phyloP scores from a whole-genome alignment of 2,888 invertebrate species.

The Dromius quadrimaculatus region DNA sequence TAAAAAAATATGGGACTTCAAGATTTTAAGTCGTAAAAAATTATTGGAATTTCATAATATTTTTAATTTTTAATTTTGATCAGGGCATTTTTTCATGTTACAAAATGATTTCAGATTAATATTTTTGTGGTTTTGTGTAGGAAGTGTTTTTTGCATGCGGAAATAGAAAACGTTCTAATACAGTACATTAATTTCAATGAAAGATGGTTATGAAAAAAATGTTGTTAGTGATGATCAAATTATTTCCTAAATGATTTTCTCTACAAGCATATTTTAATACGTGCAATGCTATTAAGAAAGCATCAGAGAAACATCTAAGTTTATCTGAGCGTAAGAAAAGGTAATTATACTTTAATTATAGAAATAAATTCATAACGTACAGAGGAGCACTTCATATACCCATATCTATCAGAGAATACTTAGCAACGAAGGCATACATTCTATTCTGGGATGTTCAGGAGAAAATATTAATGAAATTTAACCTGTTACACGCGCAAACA shows the following conservation, averaged over 20 bases:
- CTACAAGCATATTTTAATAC: not conserved
- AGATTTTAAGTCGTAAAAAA: too few relatives aligned
- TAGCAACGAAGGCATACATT: conserved; percentile 7
- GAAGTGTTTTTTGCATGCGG: too few relatives aligned
- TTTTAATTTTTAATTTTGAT: too few relatives aligned
- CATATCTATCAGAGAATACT: not conserved
- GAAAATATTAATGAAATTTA: conserved; percentile 37
- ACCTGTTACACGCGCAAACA: conserved; percentile 39
- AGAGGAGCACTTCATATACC: not conserved
- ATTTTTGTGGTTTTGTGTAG: too few relatives aligned
- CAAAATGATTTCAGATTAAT: too few relatives aligned
- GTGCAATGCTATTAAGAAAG: not conserved
- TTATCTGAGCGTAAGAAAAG: conserved; percentile 6
- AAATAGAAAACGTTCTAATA: too few relatives aligned
- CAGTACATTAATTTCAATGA: too few relatives aligned
- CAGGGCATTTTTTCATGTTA: too few relatives aligned
- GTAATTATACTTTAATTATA: conserved; percentile 22
- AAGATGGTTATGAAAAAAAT: too few relatives aligned
- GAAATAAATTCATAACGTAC: conserved; percentile 19
- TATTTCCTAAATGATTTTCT: not conserved
- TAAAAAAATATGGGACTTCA: too few relatives aligned
- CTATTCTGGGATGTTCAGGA: conserved; percentile 31
- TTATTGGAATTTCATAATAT: too few relatives aligned
- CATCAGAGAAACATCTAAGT: not conserved
- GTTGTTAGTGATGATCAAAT: too few relatives aligned